These are phyloP conservation scores for Chymomyza costata DNA, from an alignment of 1,140 invertebrate species.

Conservation along the genomic window DNA sequence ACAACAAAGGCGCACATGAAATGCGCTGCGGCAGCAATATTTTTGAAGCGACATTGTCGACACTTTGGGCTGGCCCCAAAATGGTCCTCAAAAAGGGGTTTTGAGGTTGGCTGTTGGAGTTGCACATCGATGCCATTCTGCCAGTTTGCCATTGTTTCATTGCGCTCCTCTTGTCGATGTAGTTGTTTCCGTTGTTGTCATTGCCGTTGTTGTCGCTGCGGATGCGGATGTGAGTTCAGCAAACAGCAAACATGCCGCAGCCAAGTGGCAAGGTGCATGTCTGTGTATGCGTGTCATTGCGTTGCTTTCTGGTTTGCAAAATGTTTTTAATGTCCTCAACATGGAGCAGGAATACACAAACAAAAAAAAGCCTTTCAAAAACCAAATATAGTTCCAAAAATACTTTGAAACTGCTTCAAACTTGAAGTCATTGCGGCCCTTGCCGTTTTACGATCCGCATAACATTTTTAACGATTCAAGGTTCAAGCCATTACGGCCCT, in stretches of 20 bases:
- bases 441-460: no score
- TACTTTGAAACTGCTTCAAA: no score
- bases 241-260: constrained; percentile 67
- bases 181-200: constrained; percentile 20
- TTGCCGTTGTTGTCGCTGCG: constrained; percentile 48
- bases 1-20: constrained; percentile 44
- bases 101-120: no score
- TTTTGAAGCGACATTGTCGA: constrained; percentile 69
- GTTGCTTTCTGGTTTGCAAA: no score
- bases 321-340: constrained; percentile 39
- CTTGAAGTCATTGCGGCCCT: no score
- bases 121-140: constrained; percentile 47
- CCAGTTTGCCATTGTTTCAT: constrained; percentile 7
- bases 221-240: constrained; percentile 34
- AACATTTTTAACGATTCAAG: no score
- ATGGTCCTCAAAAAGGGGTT: no score
- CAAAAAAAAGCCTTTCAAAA: no score
- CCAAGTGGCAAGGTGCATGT: constrained; percentile 1
- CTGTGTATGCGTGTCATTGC: no score
- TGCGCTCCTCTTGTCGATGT: constrained; percentile 8
- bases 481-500: no score
- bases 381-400: no score
- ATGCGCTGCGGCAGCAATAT: constrained; percentile 68
- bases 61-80: constrained; percentile 29
- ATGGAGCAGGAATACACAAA: neutral